Evolutionary conservation across 2,113 vertebrate species (phyloP).

Genomic region (Mirounga angustirostris): DNA sequence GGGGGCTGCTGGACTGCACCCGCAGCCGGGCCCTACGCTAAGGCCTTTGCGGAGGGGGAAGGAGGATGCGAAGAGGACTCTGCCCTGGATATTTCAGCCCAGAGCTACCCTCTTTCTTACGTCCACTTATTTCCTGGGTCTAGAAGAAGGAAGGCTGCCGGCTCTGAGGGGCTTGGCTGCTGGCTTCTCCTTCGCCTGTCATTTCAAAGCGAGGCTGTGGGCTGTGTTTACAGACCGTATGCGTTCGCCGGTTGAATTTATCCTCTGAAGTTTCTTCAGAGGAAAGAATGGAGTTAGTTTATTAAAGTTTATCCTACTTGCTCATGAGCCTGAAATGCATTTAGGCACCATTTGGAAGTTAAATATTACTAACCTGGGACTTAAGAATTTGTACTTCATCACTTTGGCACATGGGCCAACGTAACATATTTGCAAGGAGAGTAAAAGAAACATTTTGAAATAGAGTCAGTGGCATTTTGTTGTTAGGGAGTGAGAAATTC

Average conservation of each 20-base stretch:
- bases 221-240: not conserved
- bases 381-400: slow-evolving; percentile 37
- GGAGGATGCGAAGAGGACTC: not conserved
- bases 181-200: not conserved
- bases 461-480: not conserved
- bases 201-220: not conserved
- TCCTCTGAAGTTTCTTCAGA: not conserved
- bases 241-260: not conserved
- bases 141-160: not conserved
- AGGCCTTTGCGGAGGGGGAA: slow-evolving; percentile 17
- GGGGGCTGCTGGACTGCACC: not conserved
- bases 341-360: slow-evolving; percentile 36
- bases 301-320: slow-evolving; percentile 63
- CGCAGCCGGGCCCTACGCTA: not conserved
- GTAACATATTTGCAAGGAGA: not conserved
- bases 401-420: not conserved
- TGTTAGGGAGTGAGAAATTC: not conserved
- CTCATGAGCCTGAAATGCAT: not conserved
- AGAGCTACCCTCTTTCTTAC: not conserved
- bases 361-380: slow-evolving; percentile 1
- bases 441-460: not conserved
- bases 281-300: not conserved
- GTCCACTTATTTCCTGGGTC: not conserved
- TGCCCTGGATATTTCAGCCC: not conserved
- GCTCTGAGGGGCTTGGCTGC: not conserved